Evolutionary conservation across 1,140 invertebrate genomes (phyloP), one percentile per base, ranked within the genome.

Genomic region (Drosophila willistoni): DNA sequence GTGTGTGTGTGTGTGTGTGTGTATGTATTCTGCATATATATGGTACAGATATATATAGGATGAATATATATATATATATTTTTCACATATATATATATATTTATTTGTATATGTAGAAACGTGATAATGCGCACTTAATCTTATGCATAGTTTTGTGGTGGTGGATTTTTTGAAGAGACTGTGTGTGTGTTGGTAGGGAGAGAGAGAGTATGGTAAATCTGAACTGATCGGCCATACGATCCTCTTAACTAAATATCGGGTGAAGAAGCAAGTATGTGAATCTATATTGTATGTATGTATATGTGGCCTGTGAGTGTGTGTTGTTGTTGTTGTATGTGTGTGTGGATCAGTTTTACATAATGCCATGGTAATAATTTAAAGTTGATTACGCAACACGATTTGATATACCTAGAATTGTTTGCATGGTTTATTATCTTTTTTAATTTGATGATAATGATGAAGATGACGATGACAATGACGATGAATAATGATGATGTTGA

Each of bases 351-450:
- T 71, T 12, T 65, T 14, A 51, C 44, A 51, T 51, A 51, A 51
- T 51, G 64, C 73, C 64, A 68, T 76, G 68, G 61, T 65, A 70
- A 73, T 77, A 77, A 77, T 77, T 73, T 73, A 77, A 77, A 74
- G 66, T 51, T 19, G 17, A 51, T 47, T 47, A 47, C 44, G 44
- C 44, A 47, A 47, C 44, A 47, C 44, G 14, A 47, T 47, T 47
- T 47, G 7, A 36, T 62, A 25, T 33, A 60, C 17, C 25, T 39
- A 44, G 56, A 59, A 36, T 34, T 34, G 12, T 59, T 19, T 59
- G 9, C 44, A 10, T 17, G 14, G 42, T 44, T 44, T 14, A 29
- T 29, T 29, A 6, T 29, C 29, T 7, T 29, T 25, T 29, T 29
- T 29, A 29, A 2, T 3, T 25, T 25, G 2, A 25, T 25, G 25